These are phyloP conservation scores for Piprites chloris DNA, from an alignment of 2,113 vertebrate species.

Conservation along the genomic window DNA sequence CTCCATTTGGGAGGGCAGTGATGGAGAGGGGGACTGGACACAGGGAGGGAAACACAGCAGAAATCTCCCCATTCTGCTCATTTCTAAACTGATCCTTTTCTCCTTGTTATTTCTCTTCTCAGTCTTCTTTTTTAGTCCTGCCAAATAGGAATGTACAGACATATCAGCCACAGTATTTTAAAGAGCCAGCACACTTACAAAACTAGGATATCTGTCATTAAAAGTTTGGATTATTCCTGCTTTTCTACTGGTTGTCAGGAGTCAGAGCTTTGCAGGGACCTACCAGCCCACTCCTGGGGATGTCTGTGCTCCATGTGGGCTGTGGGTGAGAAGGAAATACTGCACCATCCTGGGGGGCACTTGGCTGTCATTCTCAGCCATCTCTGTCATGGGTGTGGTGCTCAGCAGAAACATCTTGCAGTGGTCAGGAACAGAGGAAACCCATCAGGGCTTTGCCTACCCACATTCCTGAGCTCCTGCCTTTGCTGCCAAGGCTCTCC, in stretches of 20 bases:
- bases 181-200: not conserved
- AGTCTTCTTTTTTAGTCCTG: not conserved
- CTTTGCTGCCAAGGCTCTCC: not conserved
- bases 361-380: not conserved
- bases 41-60: not conserved
- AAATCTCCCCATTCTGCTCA: not conserved
- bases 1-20: not conserved
- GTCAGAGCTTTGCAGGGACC: not conserved
- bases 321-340: not conserved
- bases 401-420: not conserved
- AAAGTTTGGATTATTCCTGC: not conserved
- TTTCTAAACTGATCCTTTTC: not conserved
- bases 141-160: not conserved
- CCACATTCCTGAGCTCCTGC: not conserved
- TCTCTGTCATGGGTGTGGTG: not conserved
- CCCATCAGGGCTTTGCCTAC: rapidly evolving
- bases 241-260: not conserved
- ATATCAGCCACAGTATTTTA: not conserved
- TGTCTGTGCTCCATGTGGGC: not conserved
- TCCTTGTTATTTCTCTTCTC: not conserved
- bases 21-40: rapidly evolving
- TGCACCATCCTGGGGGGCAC: not conserved
- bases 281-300: not conserved
- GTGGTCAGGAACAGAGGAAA: not conserved
- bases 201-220: not conserved